Conservation (phyloP, 2,797 vertebrate species). For the Danio choprae region DNA sequence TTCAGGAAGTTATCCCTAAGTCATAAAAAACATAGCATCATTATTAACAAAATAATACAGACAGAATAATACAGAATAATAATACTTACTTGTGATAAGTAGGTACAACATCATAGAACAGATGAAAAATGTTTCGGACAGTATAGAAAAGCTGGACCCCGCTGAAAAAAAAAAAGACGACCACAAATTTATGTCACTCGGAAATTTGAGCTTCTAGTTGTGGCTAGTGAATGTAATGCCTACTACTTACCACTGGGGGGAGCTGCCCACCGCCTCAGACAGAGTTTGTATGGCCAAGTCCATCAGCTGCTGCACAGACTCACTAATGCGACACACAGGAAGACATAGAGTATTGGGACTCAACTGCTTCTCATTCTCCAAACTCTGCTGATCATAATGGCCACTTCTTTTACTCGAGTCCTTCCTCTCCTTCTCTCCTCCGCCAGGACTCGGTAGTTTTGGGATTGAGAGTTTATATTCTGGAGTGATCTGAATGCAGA, state of each 20-base stretch:
- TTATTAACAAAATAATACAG: too few relatives aligned
- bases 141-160: conserved; percentile 93
- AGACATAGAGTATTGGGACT: conserved; percentile 83
- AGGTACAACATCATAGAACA: conserved; percentile 97
- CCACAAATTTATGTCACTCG: neutral
- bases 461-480: conserved; percentile 81
- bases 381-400: conserved; percentile 51
- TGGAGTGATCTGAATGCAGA: conserved; percentile 81
- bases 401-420: conserved; percentile 52
- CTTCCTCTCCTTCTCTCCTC: conserved; percentile 68
- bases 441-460: conserved; percentile 74
- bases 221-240: neutral
- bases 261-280: conserved; percentile 87
- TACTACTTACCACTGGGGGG: conserved; percentile 85
- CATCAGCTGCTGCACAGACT: conserved; percentile 90
- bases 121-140: conserved; percentile 93
- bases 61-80: too few relatives aligned
- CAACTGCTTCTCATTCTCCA: conserved; percentile 80
- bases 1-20: conserved; percentile 93
- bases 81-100: conserved; percentile 97
- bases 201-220: neutral
- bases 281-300: conserved; percentile 89
- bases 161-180: conserved; percentile 69
- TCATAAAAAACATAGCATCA: conserved; percentile 19
- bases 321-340: conserved; percentile 90